phyloP scores from a whole-genome alignment of 30 jellyfish, hydroid and myxozoan genomes.

The Hydra vulgaris region DNA sequence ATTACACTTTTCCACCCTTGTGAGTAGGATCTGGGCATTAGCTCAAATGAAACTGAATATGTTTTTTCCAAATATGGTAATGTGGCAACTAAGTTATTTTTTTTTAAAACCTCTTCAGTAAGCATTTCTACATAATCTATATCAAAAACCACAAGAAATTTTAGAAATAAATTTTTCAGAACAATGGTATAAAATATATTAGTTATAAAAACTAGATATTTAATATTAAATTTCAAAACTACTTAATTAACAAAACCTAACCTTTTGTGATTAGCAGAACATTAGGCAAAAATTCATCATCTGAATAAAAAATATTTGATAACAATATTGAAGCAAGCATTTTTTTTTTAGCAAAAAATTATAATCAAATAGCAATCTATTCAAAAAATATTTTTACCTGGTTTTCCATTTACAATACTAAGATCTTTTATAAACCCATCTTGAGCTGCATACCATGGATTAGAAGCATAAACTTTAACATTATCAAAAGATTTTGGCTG shows the following conservation, averaged over 20 bases:
- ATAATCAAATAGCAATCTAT: too few relatives aligned
- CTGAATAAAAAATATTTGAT: too few relatives aligned
- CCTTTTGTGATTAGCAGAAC: not conserved
- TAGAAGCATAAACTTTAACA: not conserved
- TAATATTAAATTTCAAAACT: too few relatives aligned
- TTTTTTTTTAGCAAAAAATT: too few relatives aligned
- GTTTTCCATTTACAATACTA: not conserved
- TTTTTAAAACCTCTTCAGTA: not conserved
- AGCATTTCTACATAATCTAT: too few relatives aligned
- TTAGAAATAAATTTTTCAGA: too few relatives aligned
- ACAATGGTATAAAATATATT: too few relatives aligned
- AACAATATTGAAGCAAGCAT: too few relatives aligned
- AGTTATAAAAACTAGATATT: too few relatives aligned
- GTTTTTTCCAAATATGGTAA: not conserved
- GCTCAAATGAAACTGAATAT: not conserved
- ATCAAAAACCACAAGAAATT: too few relatives aligned
- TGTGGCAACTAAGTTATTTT: not conserved
- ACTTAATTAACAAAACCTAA: too few relatives aligned
- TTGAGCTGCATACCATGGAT: not conserved
- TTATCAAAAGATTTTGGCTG: not conserved
- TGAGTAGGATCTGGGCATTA: not conserved
- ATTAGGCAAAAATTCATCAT: not conserved
- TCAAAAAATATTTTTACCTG: too few relatives aligned
- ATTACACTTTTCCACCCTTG: not conserved
- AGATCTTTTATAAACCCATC: not conserved